These are phyloP conservation scores for Xiphorhynchus erythropygius DNA, from an alignment of 2,797 vertebrate species.

Conservation along the genomic window DNA sequence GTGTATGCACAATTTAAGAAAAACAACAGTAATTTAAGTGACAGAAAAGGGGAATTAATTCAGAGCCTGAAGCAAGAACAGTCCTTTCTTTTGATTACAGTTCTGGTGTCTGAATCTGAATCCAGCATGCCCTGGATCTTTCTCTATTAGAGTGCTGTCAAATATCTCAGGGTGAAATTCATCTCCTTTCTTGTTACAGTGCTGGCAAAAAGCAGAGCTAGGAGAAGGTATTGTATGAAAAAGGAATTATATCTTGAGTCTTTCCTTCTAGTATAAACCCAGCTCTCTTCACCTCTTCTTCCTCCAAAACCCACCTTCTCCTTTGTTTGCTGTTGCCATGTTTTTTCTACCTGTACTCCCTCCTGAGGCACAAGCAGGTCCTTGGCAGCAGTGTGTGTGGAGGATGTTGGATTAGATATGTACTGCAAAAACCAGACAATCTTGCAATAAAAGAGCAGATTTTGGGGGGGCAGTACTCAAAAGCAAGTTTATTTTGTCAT, in stretches of 20 bases:
- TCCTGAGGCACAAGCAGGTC: neutral
- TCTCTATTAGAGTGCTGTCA: neutral
- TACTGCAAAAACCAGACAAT: neutral
- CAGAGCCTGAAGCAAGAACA: slow-evolving; percentile 8
- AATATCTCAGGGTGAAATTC: neutral
- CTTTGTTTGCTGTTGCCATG: neutral
- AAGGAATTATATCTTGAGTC: neutral
- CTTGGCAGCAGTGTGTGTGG: neutral
- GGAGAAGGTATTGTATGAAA: neutral
- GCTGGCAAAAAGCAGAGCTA: neutral
- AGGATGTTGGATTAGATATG: neutral
- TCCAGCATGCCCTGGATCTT: neutral
- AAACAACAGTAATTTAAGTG: neutral
- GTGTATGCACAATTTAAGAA: neutral
- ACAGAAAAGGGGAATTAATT: slow-evolving; percentile 25
- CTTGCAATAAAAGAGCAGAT: neutral
- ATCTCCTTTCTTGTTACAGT: neutral
- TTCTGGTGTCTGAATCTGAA: neutral
- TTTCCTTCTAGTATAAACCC: neutral
- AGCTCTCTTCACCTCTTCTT: neutral
- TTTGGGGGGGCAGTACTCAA: neutral
- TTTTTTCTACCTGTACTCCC: neutral
- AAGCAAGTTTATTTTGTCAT: neutral
- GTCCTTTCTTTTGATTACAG: neutral
- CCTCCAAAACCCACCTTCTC: neutral